Evolutionary conservation across 2,888 invertebrate species (phyloP), one percentile per base, ranked within the genome.

Genomic region (Noctua janthe): DNA sequence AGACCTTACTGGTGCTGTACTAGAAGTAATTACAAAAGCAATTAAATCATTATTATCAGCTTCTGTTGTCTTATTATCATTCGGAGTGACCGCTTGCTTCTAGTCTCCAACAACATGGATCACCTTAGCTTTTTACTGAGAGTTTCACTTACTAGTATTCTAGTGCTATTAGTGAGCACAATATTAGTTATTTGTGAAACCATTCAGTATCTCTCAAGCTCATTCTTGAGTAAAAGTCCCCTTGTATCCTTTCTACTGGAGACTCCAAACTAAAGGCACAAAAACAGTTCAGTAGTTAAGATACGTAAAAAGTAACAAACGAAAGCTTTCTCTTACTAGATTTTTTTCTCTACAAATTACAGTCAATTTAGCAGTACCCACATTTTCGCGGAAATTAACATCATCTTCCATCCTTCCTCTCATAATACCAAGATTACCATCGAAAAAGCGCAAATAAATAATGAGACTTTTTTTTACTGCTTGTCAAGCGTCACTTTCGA

Each of bases 401-500:
- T 17, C 10, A n/a, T 35, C 5, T 7, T 43, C 3, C 5, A 71
- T 64, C 13, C 17, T 54, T 51, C 56, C 0, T 54, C 23, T 39
- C 11, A 10, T 49, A 54, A n/a, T 51, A 76, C 15, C 13, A 15
- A 74, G 35, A 83, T 81, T 43, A 64, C 71, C 56, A 81, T 81
- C 74, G 20, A 54, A 71, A 81, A 80, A 49, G 10, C 73, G 43
- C 74, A 56, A 81, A 82, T 80, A 83, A 78, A 64, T 89, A 90
- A 90, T 90, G 79, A 91, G 89, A 91, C 87, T 87, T 88, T 86
- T 90, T 90, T 87, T 72, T 91, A 88, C 78, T 83, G 82, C 85
- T 81, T 87, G 89, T 93, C 88, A 80, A 59, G 70, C 72, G 72
- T 87, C 86, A 88, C 95, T 96, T 95, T 96, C 95, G 90, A 92